Conservation (phyloP, 2,113 vertebrate genomes). For the Trinectes maculatus region DNA sequence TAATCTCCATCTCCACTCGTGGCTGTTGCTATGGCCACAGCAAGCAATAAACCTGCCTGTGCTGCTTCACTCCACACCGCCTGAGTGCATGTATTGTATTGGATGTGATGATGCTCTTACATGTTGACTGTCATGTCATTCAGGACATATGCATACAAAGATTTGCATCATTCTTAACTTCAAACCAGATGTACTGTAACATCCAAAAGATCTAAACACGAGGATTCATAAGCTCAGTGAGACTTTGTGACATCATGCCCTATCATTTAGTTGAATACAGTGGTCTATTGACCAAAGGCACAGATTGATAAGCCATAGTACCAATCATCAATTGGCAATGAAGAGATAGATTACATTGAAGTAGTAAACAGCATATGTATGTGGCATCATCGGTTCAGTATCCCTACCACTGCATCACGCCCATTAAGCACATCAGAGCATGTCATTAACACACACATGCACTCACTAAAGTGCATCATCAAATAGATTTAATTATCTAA, state of each 20-base stretch:
- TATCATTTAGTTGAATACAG: not conserved
- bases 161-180: slow-evolving; percentile 7
- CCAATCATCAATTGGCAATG: slow-evolving; percentile 48
- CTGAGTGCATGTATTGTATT: slow-evolving; percentile 31
- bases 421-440: slow-evolving; percentile 71
- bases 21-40: slow-evolving; percentile 81
- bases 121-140: slow-evolving; percentile 19
- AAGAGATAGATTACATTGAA: slow-evolving; percentile 35
- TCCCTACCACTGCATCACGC: slow-evolving; percentile 48
- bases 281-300: slow-evolving; percentile 54
- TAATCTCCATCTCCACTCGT: slow-evolving; percentile 64
- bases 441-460: slow-evolving; percentile 68
- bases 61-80: slow-evolving; percentile 39
- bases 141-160: slow-evolving; percentile 16
- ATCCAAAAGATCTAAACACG: slow-evolving; percentile 2
- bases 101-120: slow-evolving; percentile 26
- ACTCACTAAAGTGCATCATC: slow-evolving; percentile 70
- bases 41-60: slow-evolving; percentile 69
- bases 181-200: not conserved
- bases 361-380: slow-evolving; percentile 47
- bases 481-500: slow-evolving; percentile 74
- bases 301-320: slow-evolving; percentile 61
- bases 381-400: slow-evolving; percentile 20
- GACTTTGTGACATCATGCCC: slow-evolving; percentile 14
- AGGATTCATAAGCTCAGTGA: not conserved